phyloP scores from a whole-genome alignment of 2,113 vertebrate species.

The Typhlomys cinereus region DNA sequence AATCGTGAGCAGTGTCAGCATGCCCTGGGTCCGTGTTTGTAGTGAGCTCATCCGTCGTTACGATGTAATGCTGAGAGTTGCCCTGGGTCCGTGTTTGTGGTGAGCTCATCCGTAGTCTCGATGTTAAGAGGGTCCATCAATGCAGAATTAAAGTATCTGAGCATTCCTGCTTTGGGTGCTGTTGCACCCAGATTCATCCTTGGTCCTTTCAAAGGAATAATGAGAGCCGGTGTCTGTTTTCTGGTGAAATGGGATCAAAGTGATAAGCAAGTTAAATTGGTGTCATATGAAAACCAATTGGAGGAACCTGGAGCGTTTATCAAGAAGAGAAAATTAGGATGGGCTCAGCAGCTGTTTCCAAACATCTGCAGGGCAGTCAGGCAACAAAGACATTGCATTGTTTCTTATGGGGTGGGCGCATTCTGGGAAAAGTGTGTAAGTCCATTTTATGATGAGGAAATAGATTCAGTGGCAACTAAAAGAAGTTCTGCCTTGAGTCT shows the following conservation, averaged over 20 bases:
- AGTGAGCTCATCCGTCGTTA: too few species aligned
- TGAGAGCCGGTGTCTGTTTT: not conserved
- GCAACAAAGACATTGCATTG: not conserved
- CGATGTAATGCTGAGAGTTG: too few species aligned
- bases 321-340: constrained; percentile 1
- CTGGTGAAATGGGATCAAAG: not conserved
- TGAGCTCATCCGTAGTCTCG: not conserved
- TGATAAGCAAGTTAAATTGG: not conserved
- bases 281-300: not conserved
- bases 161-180: not conserved
- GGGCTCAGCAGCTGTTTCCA: not conserved
- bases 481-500: constrained; percentile 16
- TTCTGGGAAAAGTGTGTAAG: constrained; percentile 25
- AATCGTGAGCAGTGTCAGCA: too few species aligned
- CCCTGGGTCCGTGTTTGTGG: too few species aligned
- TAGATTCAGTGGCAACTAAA: constrained; percentile 37
- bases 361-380: not conserved
- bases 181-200: not conserved
- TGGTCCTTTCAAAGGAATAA: not conserved
- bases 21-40: too few species aligned
- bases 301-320: not conserved
- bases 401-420: not conserved
- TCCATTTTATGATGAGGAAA: constrained; percentile 12
- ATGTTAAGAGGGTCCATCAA: not conserved
- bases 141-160: not conserved